Percentiles rank a stretch among this genome's conserved stretches.
These are phyloP conservation scores for Anneissia japonica DNA, from an alignment of 35 echinoderm and acorn worm genomes.

Conservation along the genomic window DNA sequence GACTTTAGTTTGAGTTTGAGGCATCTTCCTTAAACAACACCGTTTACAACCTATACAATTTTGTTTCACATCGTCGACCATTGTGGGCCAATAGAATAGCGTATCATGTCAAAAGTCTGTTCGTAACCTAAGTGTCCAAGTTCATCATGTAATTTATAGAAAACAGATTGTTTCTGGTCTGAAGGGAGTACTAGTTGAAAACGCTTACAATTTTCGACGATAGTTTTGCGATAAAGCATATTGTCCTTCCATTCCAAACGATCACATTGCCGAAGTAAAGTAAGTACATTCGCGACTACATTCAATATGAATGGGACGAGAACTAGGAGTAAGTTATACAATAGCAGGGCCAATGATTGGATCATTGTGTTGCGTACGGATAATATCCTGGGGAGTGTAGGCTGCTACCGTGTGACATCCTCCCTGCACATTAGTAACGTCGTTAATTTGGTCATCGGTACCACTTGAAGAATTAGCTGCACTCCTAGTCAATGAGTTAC, in stretches of 20 bases:
- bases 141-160: slow-evolving; percentile 29
- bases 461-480: neutral
- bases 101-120: slow-evolving; percentile 22
- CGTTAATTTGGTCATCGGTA: neutral
- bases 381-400: neutral
- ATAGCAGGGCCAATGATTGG: neutral
- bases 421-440: too few relatives aligned
- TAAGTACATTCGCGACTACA: neutral
- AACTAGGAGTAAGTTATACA: neutral
- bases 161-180: neutral
- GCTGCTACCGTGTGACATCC: too few relatives aligned
- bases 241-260: slow-evolving; percentile 7
- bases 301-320: neutral
- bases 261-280: slow-evolving; percentile 28
- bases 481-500: neutral
- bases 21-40: slow-evolving; percentile 16
- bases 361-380: neutral
- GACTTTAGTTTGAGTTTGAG: neutral
- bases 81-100: slow-evolving; percentile 45
- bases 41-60: slow-evolving; percentile 14
- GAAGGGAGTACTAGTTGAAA: slow-evolving; percentile 48
- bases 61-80: slow-evolving; percentile 8
- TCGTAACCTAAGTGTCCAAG: slow-evolving; percentile 40
- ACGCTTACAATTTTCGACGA: neutral
- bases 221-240: slow-evolving; percentile 1